Evolutionary conservation across 2,888 invertebrate genomes (phyloP).

Genomic region (Yponomeuta sedellus): DNA sequence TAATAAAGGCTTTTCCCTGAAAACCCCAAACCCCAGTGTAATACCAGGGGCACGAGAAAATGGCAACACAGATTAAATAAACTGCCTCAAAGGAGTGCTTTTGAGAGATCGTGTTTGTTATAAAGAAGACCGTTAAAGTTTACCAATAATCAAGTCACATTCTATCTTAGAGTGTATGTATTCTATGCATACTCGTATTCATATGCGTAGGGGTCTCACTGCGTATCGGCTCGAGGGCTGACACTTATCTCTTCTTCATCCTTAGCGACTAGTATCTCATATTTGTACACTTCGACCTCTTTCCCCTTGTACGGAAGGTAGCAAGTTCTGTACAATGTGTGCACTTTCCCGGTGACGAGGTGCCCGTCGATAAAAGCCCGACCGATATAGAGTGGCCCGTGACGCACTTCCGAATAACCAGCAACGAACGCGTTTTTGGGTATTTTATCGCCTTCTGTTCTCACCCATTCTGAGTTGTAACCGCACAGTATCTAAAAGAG

Average conservation of each 20-base stretch:
- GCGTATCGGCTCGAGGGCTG: too few relatives aligned
- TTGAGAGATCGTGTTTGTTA: too few relatives aligned
- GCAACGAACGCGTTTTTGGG: constrained; percentile 82
- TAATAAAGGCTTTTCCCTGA: too few relatives aligned
- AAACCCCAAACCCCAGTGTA: too few relatives aligned
- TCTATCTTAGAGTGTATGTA: too few relatives aligned
- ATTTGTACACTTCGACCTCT: constrained; percentile 35
- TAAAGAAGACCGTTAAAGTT: too few relatives aligned
- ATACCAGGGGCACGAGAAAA: too few relatives aligned
- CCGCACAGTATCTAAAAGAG: constrained; percentile 49
- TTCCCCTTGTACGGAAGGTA: constrained; percentile 78
- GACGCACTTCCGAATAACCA: constrained; percentile 68
- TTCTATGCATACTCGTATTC: too few relatives aligned
- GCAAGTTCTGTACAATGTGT: constrained; percentile 79
- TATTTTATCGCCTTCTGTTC: constrained; percentile 72
- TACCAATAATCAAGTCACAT: too few relatives aligned
- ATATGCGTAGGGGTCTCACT: too few relatives aligned
- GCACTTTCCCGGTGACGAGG: constrained; percentile 87
- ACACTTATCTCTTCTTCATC: neutral
- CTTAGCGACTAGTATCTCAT: constrained; percentile 39
- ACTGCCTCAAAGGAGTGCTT: too few relatives aligned
- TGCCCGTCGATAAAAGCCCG: constrained; percentile 82
- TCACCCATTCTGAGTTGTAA: constrained; percentile 68
- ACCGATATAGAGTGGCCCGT: constrained; percentile 77
- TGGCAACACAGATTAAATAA: too few relatives aligned